phyloP scores from a whole-genome alignment of 1,140 invertebrate genomes.

The Polypedilum pembai region DNA sequence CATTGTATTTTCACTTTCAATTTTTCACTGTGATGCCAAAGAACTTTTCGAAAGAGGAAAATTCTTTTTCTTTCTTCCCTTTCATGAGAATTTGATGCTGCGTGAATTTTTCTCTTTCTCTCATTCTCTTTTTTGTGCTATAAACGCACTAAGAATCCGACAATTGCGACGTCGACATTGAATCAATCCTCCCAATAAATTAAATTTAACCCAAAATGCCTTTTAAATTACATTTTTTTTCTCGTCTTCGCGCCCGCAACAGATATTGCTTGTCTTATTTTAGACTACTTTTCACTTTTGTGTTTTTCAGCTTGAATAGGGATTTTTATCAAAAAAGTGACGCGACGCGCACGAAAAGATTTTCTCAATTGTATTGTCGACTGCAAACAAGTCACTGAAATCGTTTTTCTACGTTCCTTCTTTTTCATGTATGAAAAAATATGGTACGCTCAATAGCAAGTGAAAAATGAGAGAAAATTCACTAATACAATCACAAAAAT shows the following conservation, averaged over 20 bases:
- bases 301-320: not conserved
- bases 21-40: not conserved
- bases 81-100: not conserved
- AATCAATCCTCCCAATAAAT: not conserved
- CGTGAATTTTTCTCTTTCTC: not conserved
- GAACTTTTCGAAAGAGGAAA: not conserved
- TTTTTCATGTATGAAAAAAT: not conserved
- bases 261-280: not conserved
- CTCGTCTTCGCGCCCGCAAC: not conserved
- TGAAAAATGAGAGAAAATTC: not conserved
- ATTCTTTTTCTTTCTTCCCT: not conserved
- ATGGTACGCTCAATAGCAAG: not conserved
- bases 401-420: not conserved
- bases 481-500: not conserved
- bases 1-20: not conserved
- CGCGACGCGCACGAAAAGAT: conserved; percentile 9
- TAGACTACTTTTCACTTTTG: not conserved
- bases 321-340: conserved; percentile 9
- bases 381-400: conserved; percentile 17
- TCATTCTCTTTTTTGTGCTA: not conserved
- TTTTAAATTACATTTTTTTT: not conserved
- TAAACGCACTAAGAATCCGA: conserved; percentile 2
- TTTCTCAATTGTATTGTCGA: conserved; percentile 12
- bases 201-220: not conserved
- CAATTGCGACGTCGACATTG: not conserved